A percentile compares a stretch with the other conserved stretches of the same genome.
These are phyloP conservation scores for Lithophane semibrunnea DNA, from an alignment of 2,888 invertebrate genomes.

Conservation along the genomic window DNA sequence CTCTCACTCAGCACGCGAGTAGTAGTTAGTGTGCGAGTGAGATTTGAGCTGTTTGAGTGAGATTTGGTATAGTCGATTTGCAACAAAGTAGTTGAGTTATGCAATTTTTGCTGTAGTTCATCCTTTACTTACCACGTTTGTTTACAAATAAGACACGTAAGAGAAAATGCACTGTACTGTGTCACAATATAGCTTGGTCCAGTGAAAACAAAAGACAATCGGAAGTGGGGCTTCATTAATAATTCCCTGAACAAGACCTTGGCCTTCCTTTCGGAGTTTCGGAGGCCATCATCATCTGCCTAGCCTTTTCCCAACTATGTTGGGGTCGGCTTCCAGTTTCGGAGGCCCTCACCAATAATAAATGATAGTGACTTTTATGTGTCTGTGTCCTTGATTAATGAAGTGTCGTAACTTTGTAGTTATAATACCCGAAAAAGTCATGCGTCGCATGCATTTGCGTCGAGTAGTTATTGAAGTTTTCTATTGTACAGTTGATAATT, in stretches of 20 bases:
- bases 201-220: constrained; percentile 5
- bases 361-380: constrained; percentile 35
- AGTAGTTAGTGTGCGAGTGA: too few relatives aligned
- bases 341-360: constrained; percentile 39
- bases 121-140: not conserved
- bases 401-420: too few relatives aligned
- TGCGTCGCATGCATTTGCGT: too few relatives aligned
- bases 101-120: not conserved
- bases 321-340: too few relatives aligned
- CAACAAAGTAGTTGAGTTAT: too few relatives aligned
- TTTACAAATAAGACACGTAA: not conserved
- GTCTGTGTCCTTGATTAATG: constrained; percentile 40
- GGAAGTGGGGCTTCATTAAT: constrained; percentile 13
- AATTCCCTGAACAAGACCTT: constrained; percentile 37
- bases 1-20: too few relatives aligned
- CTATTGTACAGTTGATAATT: too few relatives aligned
- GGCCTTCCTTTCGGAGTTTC: constrained; percentile 15
- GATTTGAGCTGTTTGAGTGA: too few relatives aligned
- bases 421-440: too few relatives aligned
- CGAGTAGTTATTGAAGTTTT: too few relatives aligned
- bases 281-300: constrained; percentile 10
- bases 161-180: not conserved
- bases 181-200: not conserved
- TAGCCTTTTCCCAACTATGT: too few relatives aligned
- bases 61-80: too few relatives aligned